A percentile compares a stretch with the other conserved stretches of the same genome.
Evolutionary conservation across 1,140 invertebrate species (phyloP).

Genomic region (Portunus trituberculatus): DNA sequence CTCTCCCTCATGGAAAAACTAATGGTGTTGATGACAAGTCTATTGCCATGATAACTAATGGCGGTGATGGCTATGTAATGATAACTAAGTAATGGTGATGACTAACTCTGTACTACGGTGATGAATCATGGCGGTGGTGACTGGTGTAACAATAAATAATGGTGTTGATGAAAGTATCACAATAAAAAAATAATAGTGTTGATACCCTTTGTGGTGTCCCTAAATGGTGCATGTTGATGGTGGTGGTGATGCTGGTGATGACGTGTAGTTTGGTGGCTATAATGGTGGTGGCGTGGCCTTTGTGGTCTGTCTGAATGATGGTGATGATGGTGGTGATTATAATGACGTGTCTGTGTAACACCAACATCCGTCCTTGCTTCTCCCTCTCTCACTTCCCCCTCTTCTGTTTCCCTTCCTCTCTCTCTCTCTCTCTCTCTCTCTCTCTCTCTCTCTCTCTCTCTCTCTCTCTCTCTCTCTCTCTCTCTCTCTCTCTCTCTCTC

Average conservation of each 20-base stretch:
- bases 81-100: no score
- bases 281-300: slow-evolving; percentile 2
- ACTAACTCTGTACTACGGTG: no score
- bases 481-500: background rate
- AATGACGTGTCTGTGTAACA: background rate
- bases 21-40: background rate
- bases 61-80: no score
- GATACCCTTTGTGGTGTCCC: background rate
- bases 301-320: slow-evolving; percentile 32
- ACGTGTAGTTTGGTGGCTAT: background rate
- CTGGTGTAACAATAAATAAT: background rate
- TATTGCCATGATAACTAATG: no score
- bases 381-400: background rate
- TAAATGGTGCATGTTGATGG: background rate
- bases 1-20: background rate
- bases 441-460: no score
- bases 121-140: background rate
- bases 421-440: background rate
- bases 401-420: background rate
- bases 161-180: background rate
- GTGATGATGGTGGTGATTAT: slow-evolving; percentile 34
- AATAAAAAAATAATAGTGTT: background rate
- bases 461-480: no score
- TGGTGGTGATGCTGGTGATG: slow-evolving; percentile 30
- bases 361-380: background rate